Base-by-base conservation (phyloP, 2,888 invertebrate genomes). In the Pterostichus niger region DNA sequence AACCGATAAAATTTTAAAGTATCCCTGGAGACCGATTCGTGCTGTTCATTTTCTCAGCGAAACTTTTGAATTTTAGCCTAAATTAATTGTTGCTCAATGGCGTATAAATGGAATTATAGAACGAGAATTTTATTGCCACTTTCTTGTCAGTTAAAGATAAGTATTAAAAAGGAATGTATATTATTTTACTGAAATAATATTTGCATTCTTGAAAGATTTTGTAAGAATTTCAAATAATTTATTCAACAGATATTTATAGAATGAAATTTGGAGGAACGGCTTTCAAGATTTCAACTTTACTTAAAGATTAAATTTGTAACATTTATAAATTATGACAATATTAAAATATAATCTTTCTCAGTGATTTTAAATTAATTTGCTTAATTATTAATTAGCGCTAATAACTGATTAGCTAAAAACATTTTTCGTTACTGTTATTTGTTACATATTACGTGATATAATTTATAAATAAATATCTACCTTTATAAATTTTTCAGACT, bases 51-150 rank as follows among this genome's bases (percentile, higher is more conserved):
- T 75, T 52, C 75, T 75, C 49, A 49, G 33, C 31, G 75, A 75
- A 75, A 75, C 75, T 75, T 75, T 52, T 31, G 75, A 75, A 75
- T 75, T 71, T 75, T 64, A 15, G 75, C 0, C 33, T 46, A 52
- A 75, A 75, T 75, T 75, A 75, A 75, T 75, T 75, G 75, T 75
- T 75, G 75, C 75, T 75, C 75, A 75, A 75, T 75, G 75, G 75
- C 11, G 31, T 33, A 75, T 75, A 52, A 75, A 75, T 71, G 68
- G 11, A 75, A 52, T 75, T 75, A 75, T 75, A 33, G 13, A 49
- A 75, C 9, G 75, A 24, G 33, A 33, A 46, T 71, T 71, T 71
- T 71, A 71, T 75, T 75, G 52, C 75, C 33, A 52, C 49, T 75
- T 52, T 52, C 52, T 31, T 75, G 75, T 52, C 68, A 44, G 68